Base-by-base conservation (phyloP, 2,888 invertebrate species). In the Psococerastis gibbosa region DNA sequence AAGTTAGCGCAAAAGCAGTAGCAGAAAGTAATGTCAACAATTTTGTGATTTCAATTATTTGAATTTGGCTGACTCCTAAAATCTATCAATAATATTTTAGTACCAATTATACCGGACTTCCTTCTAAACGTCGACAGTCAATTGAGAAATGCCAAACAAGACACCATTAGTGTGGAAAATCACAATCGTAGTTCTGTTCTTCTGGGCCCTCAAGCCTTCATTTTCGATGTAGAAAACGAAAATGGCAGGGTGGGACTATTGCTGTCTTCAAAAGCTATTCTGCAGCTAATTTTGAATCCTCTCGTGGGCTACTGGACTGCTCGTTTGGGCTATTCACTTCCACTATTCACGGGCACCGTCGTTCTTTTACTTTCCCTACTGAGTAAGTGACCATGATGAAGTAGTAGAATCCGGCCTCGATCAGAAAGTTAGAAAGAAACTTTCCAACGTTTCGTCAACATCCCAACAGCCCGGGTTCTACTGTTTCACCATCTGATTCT, bases 81-180 rank as follows among this genome's bases (percentile, higher is more conserved):
- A n/a, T n/a, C n/a, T n/a, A n/a, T n/a, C n/a, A n/a, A n/a, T n/a
- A n/a, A n/a, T n/a, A n/a, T 65, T 65, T 45, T 61, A 83, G 84
- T 84, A 49, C 83, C 84, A 32, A 82, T 84, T 51, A 72, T 83
- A 51, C 82, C 82, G 9, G 78, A 81, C 59, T 79, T 73, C 58
- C 66, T 82, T 49, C 73, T 74, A 53, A 68, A 52, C 35, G 52
- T 53, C 31, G 61, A 60, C 50, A 53, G 50, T 41, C 45, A 43
- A 16, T 42, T 49, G 22, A 42, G 49, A 43, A 32, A n/a, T 18
- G 31, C 16, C 43, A 8, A 15, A 20, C 42, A 42, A 35, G 42
- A 27, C 15, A 27, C 41, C 20, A 31, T 31, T 16, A 35, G 31
- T 16, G 31, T 18, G 5, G 20, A 32, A 16, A 18, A 23, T 27